Percentiles rank a stretch among this genome's conserved stretches.
phyloP scores from a whole-genome alignment of 2,113 vertebrate genomes.

The Hucho hucho region DNA sequence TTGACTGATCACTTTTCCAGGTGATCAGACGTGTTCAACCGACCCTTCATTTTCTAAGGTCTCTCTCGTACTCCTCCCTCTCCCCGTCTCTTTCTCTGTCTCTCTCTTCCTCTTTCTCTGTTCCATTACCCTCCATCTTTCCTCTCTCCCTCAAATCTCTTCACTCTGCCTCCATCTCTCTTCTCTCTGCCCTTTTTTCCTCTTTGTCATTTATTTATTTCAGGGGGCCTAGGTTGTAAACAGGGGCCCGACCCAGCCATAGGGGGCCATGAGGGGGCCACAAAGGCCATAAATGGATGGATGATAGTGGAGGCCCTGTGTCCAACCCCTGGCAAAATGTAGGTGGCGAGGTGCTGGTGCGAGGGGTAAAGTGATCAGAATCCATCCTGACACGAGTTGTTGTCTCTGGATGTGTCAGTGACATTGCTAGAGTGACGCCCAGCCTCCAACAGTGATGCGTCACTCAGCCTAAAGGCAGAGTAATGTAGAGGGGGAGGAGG shows the following conservation, averaged over 20 bases:
- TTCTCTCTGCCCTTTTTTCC: constrained; percentile 4
- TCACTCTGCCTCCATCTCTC: constrained; percentile 6
- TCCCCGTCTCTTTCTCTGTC: constrained; percentile 5
- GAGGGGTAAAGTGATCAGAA: constrained; percentile 17
- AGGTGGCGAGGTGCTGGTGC: constrained; percentile 42
- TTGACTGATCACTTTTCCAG: constrained; percentile 85
- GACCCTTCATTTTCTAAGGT: background rate
- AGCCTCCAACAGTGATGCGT: constrained; percentile 49
- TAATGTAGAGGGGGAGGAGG: constrained; percentile 14
- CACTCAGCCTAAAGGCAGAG: constrained; percentile 38
- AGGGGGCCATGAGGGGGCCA: constrained; percentile 19
- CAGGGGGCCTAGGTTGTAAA: background rate
- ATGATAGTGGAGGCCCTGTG: constrained; percentile 19
- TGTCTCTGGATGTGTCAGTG: constrained; percentile 40
- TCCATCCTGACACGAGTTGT: constrained; percentile 55
- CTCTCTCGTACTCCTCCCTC: background rate
- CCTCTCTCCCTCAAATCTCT: constrained; percentile 4
- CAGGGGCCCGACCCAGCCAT: background rate
- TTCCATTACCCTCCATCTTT: constrained; percentile 15
- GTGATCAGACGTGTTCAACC: constrained; percentile 82
- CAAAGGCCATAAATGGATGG: constrained; percentile 33
- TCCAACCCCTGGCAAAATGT: constrained; percentile 20
- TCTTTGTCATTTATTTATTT: constrained; percentile 3
- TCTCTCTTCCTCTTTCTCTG: constrained; percentile 9
- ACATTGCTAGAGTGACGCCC: constrained; percentile 58